Base-by-base conservation (phyloP, 1,140 invertebrate species). In the Zaprionus ghesquierei region DNA sequence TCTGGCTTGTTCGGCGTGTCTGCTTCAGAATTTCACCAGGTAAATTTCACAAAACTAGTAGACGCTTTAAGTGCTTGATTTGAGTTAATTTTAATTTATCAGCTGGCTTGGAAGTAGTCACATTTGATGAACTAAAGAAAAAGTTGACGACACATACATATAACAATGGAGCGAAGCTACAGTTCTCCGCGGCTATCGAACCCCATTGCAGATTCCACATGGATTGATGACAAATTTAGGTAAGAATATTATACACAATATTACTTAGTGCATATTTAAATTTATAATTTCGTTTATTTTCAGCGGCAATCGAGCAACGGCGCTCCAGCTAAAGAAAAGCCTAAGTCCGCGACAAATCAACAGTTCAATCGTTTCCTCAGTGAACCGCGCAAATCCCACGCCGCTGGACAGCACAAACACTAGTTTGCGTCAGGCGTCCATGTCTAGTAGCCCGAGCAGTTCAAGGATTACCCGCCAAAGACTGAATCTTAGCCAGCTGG, bases 141-240 rank as follows among this genome's bases (percentile, higher is more conserved):
- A 0, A 35, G 3, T 51, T 5, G 22, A 41, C 13, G 15, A 51
- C n/a, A 9, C 0, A 23, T 8, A 9, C 22, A 1, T 6, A 23
- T 46, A 29, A 56, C 38, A 69, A 89, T 91, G 86, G 86, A 91
- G 23, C 71, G 65, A 29, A 76, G 78, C 23, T 86, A 75, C 25
- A 71, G 78, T 29, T 80, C 71, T 0, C 64, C 77, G 20, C 81
- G 74, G 29, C 54, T 75, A 38, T 22, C 61, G 15, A 78, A 68
- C 53, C 89, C 89, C 23, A 89, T 90, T 50, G 90, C 90, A 5
- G 89, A 92, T 50, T 92, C 90, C 25, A 92, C 90, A 59, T 79
- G 87, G 55, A 61, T 91, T 13, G 85, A 31, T 62, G 55, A 53
- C 20, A 73, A 2, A 66, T 46, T 70, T 60, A 23, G 61, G 81